phyloP scores from a whole-genome alignment of 2,113 vertebrate species.

The Otus sunia region DNA sequence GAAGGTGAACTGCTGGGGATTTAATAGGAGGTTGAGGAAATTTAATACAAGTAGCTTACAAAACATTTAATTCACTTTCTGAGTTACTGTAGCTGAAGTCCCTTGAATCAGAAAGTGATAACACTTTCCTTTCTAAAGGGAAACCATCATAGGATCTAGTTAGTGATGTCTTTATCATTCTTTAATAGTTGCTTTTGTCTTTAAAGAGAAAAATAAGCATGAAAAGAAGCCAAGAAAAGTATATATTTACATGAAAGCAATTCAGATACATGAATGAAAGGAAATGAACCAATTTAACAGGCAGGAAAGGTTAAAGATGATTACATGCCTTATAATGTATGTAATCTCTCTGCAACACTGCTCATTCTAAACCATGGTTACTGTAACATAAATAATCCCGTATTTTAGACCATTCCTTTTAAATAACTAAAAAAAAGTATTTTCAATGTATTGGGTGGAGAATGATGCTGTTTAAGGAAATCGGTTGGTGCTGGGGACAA shows the following conservation, averaged over 20 bases:
- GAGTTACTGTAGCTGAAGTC: neutral
- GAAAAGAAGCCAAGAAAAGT: slow-evolving; percentile 26
- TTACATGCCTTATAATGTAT: slow-evolving; percentile 52
- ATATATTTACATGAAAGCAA: slow-evolving; percentile 65
- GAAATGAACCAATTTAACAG: slow-evolving; percentile 61
- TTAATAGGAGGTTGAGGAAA: neutral
- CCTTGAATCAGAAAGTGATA: neutral
- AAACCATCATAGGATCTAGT: neutral
- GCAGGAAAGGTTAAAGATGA: slow-evolving; percentile 65
- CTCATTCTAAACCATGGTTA: neutral
- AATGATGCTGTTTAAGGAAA: neutral
- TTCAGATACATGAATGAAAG: slow-evolving; percentile 60
- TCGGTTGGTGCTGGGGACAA: neutral
- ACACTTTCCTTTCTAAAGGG: neutral
- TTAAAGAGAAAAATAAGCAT: neutral
- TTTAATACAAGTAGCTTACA: neutral
- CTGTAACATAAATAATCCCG: neutral
- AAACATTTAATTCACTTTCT: neutral
- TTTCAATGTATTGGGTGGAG: neutral
- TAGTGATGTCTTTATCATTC: slow-evolving; percentile 41
- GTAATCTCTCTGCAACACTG: slow-evolving; percentile 24
- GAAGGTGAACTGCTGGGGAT: neutral
- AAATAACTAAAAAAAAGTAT: neutral
- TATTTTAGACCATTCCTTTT: neutral
- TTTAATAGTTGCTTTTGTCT: slow-evolving; percentile 59